Percentiles rank a stretch among this genome's conserved stretches.
Conservation (phyloP, 92 coral and sea anemone species). For the Epizoanthus scotinus region DNA sequence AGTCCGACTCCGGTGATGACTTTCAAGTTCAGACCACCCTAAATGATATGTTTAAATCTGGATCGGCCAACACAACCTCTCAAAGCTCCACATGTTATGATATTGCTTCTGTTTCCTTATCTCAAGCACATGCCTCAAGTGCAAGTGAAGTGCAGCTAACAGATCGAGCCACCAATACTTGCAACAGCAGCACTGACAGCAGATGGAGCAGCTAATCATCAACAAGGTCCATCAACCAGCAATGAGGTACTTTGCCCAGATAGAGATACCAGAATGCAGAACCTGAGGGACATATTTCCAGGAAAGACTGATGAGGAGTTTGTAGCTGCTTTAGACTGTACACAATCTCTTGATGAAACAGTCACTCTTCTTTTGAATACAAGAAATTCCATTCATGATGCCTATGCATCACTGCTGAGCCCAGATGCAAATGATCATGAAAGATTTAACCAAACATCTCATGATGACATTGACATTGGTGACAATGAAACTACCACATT, state of each 20-base stretch:
- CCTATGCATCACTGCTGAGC: not conserved
- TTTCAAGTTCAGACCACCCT: not conserved
- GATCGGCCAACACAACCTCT: not conserved
- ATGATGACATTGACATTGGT: not conserved
- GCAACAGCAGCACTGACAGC: too few species aligned
- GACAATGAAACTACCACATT: not conserved
- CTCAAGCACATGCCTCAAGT: too few species aligned
- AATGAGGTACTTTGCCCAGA: too few species aligned
- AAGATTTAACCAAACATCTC: conserved; percentile 3
- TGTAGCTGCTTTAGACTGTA: conserved; percentile 11
- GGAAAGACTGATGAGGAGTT: conserved; percentile 18
- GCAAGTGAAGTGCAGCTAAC: too few species aligned
- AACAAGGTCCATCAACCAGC: too few species aligned
- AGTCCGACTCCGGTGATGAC: conserved; percentile 17
- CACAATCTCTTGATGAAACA: conserved; percentile 25
- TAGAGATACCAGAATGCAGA: not conserved
- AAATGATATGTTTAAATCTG: conserved; percentile 1
- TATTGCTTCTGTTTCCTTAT: too few species aligned
- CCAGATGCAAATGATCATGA: not conserved
- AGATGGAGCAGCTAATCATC: too few species aligned
- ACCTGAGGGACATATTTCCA: conserved; percentile 34
- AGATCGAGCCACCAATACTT: too few species aligned
- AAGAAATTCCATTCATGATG: not conserved
- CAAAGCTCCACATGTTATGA: too few species aligned
- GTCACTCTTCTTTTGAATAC: conserved; percentile 20